Evolutionary conservation across 1,140 invertebrate genomes (phyloP).

Genomic region (Brachionus plicatilis): DNA sequence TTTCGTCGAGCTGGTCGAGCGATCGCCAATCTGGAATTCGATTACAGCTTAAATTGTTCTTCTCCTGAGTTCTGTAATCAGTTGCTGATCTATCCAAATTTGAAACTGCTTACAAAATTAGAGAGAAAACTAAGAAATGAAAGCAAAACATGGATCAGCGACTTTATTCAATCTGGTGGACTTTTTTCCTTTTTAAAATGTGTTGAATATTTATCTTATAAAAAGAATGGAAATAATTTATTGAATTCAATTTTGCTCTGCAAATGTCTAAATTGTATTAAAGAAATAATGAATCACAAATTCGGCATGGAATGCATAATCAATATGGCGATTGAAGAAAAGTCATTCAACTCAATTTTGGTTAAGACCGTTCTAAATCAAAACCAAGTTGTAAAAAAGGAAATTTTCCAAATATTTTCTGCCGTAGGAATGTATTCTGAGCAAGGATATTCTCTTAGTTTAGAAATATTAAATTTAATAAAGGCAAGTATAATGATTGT

Average conservation of each 20-base stretch:
- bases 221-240: not conserved
- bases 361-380: not conserved
- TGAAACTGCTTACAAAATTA: not conserved
- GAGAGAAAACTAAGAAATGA: not conserved
- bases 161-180: not conserved
- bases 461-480: not conserved
- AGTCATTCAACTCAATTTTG: not conserved
- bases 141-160: not conserved
- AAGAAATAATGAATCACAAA: slow-evolving; percentile 8
- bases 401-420: slow-evolving; percentile 31
- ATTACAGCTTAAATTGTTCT: not conserved
- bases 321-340: not conserved
- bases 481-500: not conserved
- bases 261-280: slow-evolving; percentile 15
- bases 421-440: not conserved
- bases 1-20: not conserved
- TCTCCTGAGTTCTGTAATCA: slow-evolving; percentile 21
- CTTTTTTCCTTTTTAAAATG: not conserved
- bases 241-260: not conserved
- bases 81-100: not conserved
- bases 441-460: not conserved
- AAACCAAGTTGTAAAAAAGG: slow-evolving; percentile 25
- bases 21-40: not conserved
- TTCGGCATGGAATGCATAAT: slow-evolving; percentile 9
- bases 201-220: slow-evolving; percentile 7